phyloP scores from a whole-genome alignment of 2,888 invertebrate species.

The Chirona hameri region DNA sequence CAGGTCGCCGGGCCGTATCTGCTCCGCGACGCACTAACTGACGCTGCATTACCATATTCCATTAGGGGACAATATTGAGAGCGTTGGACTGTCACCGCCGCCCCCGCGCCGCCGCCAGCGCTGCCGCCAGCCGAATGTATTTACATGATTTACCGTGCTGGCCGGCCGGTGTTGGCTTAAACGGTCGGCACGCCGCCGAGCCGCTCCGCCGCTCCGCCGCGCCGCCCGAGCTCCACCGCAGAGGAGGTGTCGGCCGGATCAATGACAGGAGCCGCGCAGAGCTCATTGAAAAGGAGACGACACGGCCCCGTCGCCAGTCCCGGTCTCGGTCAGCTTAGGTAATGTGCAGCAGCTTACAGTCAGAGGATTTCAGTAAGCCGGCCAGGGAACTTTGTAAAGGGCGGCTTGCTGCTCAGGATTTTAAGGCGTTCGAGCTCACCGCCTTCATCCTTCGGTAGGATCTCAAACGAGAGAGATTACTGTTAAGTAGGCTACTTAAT shows the following conservation, averaged over 20 bases:
- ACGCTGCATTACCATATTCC: constrained; percentile 26
- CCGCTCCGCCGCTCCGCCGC: no score
- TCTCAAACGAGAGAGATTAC: no score
- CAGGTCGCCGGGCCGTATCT: constrained; percentile 9
- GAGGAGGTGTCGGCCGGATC: not conserved
- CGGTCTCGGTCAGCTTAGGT: not conserved
- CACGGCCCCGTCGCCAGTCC: not conserved
- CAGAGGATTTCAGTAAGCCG: not conserved
- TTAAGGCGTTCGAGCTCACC: no score
- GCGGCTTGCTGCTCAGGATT: no score
- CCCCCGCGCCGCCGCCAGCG: not conserved
- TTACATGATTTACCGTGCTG: constrained; percentile 13
- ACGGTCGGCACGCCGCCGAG: no score
- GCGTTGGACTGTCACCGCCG: constrained; percentile 8
- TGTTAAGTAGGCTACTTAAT: no score
- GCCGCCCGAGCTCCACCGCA: no score
- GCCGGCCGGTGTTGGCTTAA: not conserved
- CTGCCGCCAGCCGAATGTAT: not conserved
- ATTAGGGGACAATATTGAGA: constrained; percentile 26
- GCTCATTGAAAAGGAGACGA: not conserved
- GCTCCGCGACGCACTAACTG: not conserved
- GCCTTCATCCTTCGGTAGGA: no score
- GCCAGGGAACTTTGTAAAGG: not conserved
- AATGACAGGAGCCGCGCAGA: not conserved
- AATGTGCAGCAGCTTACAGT: not conserved